Percentiles rank a stretch among this genome's conserved stretches.
Evolutionary conservation across 1,140 invertebrate species (phyloP).

Genomic region (Drosophila pandora): DNA sequence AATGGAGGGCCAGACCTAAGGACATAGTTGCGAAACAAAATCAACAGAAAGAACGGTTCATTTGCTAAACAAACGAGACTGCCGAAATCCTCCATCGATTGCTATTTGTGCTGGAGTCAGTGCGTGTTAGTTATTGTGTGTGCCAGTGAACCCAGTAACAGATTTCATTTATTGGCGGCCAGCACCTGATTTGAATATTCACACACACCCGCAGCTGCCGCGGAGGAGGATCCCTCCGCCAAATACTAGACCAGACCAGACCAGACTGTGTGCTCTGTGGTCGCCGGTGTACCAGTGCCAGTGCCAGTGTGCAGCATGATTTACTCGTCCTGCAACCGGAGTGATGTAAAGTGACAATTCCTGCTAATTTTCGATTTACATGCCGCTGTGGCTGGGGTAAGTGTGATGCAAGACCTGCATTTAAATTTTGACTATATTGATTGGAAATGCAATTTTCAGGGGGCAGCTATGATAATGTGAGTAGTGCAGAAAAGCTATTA

Average conservation of each 20-base stretch:
- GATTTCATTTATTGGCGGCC: slow-evolving; percentile 58
- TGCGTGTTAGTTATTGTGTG: slow-evolving; percentile 3
- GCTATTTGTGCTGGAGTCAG: slow-evolving; percentile 1
- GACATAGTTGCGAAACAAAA: slow-evolving; percentile 14
- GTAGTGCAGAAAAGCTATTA: not conserved
- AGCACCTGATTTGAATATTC: slow-evolving; percentile 74
- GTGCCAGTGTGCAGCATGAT: slow-evolving; percentile 45
- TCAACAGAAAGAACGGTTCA: slow-evolving; percentile 51
- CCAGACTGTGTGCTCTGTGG: slow-evolving; percentile 17
- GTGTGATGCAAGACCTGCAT: slow-evolving; percentile 24
- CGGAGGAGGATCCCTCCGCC: slow-evolving; percentile 13
- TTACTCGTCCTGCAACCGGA: slow-evolving; percentile 57
- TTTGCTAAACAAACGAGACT: slow-evolving; percentile 50
- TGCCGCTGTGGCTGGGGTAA: slow-evolving; percentile 69
- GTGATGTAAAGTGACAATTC: slow-evolving; percentile 75
- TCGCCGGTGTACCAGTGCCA: not conserved
- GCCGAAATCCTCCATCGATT: not conserved
- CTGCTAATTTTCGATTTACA: slow-evolving; percentile 76
- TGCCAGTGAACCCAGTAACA: slow-evolving; percentile 26
- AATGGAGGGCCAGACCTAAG: not conserved
- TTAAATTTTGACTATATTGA: slow-evolving; percentile 26
- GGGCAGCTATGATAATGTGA: too few species aligned
- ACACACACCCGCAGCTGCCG: slow-evolving; percentile 5
- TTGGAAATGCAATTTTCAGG: slow-evolving; percentile 3
- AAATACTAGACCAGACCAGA: slow-evolving; percentile 36